phyloP scores from a whole-genome alignment of 2,888 invertebrate species.

The Pocota personata region DNA sequence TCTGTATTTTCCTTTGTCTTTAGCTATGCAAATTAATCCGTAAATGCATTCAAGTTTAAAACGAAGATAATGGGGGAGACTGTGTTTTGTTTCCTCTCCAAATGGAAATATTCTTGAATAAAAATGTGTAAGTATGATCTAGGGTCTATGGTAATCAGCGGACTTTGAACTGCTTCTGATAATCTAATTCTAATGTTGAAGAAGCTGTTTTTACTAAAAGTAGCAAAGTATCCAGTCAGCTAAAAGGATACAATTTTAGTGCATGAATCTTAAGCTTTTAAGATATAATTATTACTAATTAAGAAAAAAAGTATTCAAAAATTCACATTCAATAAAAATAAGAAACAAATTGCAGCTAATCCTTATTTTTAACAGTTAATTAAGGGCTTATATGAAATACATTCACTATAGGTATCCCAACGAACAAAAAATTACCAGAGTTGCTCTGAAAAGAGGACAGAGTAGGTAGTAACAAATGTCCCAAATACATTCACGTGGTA shows the following conservation, averaged over 20 bases:
- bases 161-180: background rate
- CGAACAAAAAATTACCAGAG: slow-evolving; percentile 13
- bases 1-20: slow-evolving; percentile 33
- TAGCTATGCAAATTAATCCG: slow-evolving; percentile 48
- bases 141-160: background rate
- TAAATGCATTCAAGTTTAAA: slow-evolving; percentile 43
- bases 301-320: background rate
- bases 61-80: background rate
- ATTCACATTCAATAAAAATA: background rate
- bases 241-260: too few species aligned
- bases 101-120: background rate
- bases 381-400: slow-evolving; percentile 52
- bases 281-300: too few species aligned
- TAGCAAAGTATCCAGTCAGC: too few species aligned
- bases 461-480: background rate
- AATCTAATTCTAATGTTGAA: too few species aligned
- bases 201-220: too few species aligned
- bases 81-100: background rate
- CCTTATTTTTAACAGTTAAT: slow-evolving; percentile 43
- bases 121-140: background rate
- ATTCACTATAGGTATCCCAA: background rate
- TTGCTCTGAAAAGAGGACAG: slow-evolving; percentile 20
- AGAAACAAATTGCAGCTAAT: slow-evolving; percentile 25
- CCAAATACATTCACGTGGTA: background rate
- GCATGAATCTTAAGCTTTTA: too few species aligned